Evolutionary conservation across 1,140 invertebrate genomes (phyloP).

Genomic region (Drosophila nasuta): DNA sequence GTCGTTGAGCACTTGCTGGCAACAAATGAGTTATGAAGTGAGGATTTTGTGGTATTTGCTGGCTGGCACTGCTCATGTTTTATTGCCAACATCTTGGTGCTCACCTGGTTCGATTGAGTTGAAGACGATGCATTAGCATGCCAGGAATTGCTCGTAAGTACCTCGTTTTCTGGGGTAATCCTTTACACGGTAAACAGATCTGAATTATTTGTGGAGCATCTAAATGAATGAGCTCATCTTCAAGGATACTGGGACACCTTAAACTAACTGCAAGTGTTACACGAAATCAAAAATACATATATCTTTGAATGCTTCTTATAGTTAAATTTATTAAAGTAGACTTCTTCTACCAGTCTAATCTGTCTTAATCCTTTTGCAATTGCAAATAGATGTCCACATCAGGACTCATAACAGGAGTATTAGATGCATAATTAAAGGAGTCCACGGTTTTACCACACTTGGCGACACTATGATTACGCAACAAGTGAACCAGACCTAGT

Average conservation of each 20-base stretch:
- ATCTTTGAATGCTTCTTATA: background rate
- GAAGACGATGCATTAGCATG: constrained; percentile 35
- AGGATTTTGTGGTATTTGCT: constrained; percentile 74
- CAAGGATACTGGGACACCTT: background rate
- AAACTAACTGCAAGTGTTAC: background rate
- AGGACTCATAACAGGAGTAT: background rate
- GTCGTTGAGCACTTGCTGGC: constrained; percentile 18
- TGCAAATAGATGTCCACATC: background rate
- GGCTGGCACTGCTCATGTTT: constrained; percentile 44
- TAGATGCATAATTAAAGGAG: constrained; percentile 3
- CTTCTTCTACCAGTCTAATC: background rate
- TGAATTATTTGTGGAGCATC: constrained; percentile 16
- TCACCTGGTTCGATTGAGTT: constrained; percentile 38
- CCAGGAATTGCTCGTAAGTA: background rate
- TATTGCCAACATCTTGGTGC: constrained; percentile 49
- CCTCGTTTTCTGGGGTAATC: constrained; percentile 17
- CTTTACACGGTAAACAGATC: constrained; percentile 27
- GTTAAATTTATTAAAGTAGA: background rate
- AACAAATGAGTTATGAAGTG: constrained; percentile 79
- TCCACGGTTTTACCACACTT: constrained; percentile 46
- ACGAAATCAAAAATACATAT: background rate
- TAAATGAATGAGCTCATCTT: background rate
- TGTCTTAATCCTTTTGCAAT: background rate
- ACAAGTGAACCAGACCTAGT: constrained; percentile 61
- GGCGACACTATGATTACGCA: constrained; percentile 56